These are phyloP conservation scores for Cyrtorhinus lividipennis DNA, from an alignment of 1,140 invertebrate genomes.

Conservation along the genomic window DNA sequence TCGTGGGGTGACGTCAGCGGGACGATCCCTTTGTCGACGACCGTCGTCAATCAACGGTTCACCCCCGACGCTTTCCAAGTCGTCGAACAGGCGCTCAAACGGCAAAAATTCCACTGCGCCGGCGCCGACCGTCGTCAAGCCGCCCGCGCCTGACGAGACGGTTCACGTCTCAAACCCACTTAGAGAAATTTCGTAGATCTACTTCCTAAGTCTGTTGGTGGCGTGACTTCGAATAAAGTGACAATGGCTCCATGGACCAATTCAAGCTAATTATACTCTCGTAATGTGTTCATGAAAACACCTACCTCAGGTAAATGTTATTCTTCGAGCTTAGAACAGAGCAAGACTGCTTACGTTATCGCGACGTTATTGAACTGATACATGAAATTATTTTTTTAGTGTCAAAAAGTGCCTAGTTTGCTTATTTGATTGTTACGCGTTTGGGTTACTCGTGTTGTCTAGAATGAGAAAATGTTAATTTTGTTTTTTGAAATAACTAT, in stretches of 20 bases:
- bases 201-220: neutral
- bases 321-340: neutral
- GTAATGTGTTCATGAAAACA: too few relatives aligned
- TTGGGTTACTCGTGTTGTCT: neutral
- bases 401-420: neutral
- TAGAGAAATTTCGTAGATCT: neutral
- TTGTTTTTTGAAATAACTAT: neutral
- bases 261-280: too few relatives aligned
- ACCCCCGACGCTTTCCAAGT: neutral
- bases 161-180: neutral
- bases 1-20: conserved; percentile 12
- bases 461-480: neutral
- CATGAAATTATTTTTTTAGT: neutral
- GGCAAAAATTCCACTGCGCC: neutral
- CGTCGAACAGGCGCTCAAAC: neutral
- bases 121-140: neutral
- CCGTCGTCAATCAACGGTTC: conserved; percentile 1
- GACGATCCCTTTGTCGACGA: neutral
- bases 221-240: neutral
- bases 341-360: neutral
- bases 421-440: neutral
- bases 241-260: neutral
- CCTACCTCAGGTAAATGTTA: neutral
- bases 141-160: neutral
- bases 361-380: neutral